A percentile compares a stretch with the other conserved stretches of the same genome.
phyloP scores from a whole-genome alignment of 2,888 invertebrate genomes.

The Unio delphinus region DNA sequence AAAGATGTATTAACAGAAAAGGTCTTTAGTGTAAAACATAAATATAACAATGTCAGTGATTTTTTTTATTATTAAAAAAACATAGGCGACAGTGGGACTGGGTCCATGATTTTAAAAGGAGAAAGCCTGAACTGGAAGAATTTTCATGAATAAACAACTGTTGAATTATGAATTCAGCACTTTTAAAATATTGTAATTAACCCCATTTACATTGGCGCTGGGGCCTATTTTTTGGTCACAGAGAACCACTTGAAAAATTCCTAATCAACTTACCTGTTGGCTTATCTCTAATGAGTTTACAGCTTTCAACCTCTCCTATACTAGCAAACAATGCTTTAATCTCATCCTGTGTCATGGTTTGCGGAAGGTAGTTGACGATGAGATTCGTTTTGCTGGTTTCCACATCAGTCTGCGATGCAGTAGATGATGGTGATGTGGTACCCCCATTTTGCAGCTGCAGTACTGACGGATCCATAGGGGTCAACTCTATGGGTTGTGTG shows the following conservation, averaged over 20 bases:
- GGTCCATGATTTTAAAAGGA: no score
- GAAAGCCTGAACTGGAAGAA: background rate
- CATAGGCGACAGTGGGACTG: no score
- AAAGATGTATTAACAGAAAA: no score
- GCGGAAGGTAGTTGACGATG: conserved; percentile 99
- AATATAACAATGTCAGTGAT: no score
- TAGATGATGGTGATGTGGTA: conserved; percentile 57
- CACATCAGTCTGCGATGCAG: conserved; percentile 58
- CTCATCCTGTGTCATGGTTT: conserved; percentile 99
- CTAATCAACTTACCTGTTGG: conserved; percentile 82
- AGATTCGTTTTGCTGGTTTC: conserved; percentile 83
- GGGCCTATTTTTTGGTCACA: background rate
- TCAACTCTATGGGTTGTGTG: conserved; percentile 56
- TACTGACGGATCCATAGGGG: conserved; percentile 56
- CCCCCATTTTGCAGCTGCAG: conserved; percentile 58
- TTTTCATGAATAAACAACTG: no score
- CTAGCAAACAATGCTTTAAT: conserved; percentile 97
- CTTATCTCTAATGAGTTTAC: conserved; percentile 99
- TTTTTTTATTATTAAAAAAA: no score
- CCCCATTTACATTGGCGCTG: background rate
- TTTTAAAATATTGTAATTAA: background rate
- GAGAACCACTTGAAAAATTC: background rate
- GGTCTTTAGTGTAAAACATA: no score
- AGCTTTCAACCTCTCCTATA: conserved; percentile 99
- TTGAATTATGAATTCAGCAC: background rate